Percentiles rank a stretch among this genome's conserved stretches.
Conservation (phyloP, 2,113 vertebrate species). For the Percopsis transmontana region DNA sequence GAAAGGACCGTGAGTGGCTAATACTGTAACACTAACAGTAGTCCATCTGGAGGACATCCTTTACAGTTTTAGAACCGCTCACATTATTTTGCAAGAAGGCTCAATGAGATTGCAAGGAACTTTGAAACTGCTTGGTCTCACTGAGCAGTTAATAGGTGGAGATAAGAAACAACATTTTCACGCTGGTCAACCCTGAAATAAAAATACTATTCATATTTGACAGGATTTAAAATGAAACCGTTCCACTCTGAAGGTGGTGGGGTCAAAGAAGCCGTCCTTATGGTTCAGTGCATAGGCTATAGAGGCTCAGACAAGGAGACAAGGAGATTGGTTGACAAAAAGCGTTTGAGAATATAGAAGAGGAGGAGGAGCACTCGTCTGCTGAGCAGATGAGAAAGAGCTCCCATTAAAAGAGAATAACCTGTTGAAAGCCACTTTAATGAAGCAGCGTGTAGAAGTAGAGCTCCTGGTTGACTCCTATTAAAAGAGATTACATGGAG, state of each 20-base stretch:
- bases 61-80: not conserved
- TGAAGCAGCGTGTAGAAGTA: slow-evolving; percentile 3
- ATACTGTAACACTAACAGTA: not conserved
- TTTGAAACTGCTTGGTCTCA: not conserved
- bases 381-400: slow-evolving; percentile 43
- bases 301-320: slow-evolving; percentile 1
- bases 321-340: not conserved
- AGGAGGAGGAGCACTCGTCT: slow-evolving; percentile 33
- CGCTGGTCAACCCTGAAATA: not conserved
- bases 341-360: slow-evolving; percentile 42
- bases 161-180: slow-evolving; percentile 8
- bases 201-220: slow-evolving; percentile 2
- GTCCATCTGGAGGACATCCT: slow-evolving; percentile 1
- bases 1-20: not conserved
- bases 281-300: not conserved
- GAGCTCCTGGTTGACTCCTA: slow-evolving; percentile 9
- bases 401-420: slow-evolving; percentile 44
- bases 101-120: not conserved
- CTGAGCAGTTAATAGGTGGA: not conserved
- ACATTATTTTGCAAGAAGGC: not conserved
- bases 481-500: slow-evolving; percentile 18
- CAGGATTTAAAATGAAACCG: not conserved
- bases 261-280: not conserved
- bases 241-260: not conserved
- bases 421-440: slow-evolving; percentile 35